Evolutionary conservation across 1,140 invertebrate species (phyloP).

Genomic region (Euura saliciscinereae): DNA sequence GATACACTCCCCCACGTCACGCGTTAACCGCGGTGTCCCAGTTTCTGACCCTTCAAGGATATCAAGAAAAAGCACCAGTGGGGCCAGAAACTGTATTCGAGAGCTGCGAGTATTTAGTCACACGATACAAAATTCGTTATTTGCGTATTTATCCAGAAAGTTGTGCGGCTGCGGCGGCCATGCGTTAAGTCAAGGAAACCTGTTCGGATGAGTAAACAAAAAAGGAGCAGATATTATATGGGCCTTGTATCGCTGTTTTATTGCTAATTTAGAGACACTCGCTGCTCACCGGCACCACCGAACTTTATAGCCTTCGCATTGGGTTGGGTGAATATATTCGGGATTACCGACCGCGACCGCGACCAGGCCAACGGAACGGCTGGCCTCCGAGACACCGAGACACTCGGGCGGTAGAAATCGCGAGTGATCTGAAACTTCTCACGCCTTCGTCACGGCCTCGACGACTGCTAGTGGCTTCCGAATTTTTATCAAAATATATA

Average conservation of each 20-base stretch:
- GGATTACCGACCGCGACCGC: not conserved
- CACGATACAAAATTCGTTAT: not conserved
- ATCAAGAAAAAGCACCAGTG: too few relatives aligned
- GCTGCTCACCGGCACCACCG: constrained; percentile 44
- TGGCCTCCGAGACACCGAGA: not conserved
- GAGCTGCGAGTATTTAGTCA: not conserved
- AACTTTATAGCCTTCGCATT: constrained; percentile 52
- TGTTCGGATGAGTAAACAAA: constrained; percentile 63
- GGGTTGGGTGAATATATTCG: constrained; percentile 13
- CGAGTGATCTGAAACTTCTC: not conserved
- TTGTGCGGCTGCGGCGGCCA: constrained; percentile 47
- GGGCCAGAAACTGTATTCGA: not conserved
- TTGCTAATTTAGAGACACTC: constrained; percentile 58
- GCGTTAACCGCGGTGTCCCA: too few relatives aligned
- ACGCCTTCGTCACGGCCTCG: too few relatives aligned
- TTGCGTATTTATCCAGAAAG: not conserved
- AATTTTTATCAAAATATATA: too few relatives aligned
- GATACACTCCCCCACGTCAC: too few relatives aligned
- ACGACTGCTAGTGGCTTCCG: too few relatives aligned
- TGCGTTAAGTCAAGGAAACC: constrained; percentile 49
- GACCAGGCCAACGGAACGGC: not conserved
- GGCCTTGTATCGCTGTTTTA: constrained; percentile 50
- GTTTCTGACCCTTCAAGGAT: too few relatives aligned
- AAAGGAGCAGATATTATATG: constrained; percentile 48
- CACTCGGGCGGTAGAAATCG: not conserved